These are phyloP conservation scores for Scleropages formosus DNA, from an alignment of 2,797 vertebrate genomes.

Conservation along the genomic window DNA sequence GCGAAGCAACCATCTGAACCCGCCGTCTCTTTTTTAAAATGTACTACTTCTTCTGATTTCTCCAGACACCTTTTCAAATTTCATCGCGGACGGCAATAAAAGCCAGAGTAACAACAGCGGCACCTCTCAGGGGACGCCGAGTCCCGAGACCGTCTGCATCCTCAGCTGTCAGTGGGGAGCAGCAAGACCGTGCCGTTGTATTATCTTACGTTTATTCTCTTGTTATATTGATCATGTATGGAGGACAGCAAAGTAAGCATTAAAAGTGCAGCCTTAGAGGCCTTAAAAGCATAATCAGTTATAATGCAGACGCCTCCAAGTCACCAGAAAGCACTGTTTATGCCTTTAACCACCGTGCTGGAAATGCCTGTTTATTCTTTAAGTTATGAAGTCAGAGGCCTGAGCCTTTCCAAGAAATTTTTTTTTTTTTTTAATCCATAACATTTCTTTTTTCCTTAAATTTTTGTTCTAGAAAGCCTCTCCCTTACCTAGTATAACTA, in stretches of 20 bases:
- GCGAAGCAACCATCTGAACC: background rate
- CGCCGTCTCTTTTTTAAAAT: background rate
- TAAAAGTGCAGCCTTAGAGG: background rate
- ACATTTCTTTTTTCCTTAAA: no score
- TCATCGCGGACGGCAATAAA: background rate
- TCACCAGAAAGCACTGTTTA: no score
- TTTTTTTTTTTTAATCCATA: no score
- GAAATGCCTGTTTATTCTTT: background rate
- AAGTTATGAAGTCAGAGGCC: background rate
- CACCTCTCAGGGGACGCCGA: background rate
- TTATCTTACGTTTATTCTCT: no score
- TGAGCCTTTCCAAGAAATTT: background rate
- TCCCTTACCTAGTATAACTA: no score
- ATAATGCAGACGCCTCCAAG: background rate
- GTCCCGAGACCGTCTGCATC: background rate
- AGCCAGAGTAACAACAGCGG: background rate
- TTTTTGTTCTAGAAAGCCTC: no score
- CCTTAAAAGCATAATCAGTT: background rate
- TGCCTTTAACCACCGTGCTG: background rate
- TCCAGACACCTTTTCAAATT: background rate
- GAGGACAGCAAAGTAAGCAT: background rate
- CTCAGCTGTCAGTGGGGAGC: background rate
- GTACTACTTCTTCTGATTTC: slow-evolving; percentile 1
- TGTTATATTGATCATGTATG: background rate
- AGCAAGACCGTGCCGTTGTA: background rate